Base-by-base conservation (phyloP, 2,113 vertebrate genomes). In the Antigone vipio region DNA sequence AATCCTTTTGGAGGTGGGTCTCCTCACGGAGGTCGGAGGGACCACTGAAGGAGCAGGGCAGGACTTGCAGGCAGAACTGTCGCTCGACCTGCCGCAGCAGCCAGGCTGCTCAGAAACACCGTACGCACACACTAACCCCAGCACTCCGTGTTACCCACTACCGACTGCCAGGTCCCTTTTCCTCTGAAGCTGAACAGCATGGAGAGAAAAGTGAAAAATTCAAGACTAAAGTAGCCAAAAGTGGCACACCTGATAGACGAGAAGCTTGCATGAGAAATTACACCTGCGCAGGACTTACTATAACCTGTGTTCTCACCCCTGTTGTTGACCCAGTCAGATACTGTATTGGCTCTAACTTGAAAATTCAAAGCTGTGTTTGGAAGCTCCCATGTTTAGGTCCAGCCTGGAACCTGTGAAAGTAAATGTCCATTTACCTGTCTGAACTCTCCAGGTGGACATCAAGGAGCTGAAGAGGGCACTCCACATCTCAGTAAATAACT, bases 121-220 rank as follows among this genome's bases (percentile, higher is more conserved):
- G 9, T 49, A 83, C 69, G 49, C 95, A 64, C 58, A 92, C 45
- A 60, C 73, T 50, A 83, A 94, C 50, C 44, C 75, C 76, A 88
- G 87, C 85, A 59, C 34, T 34, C 56, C 22, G 32, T 62, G 66
- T 78, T 92, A 92, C 34, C 42, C 76, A 64, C 76, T 90, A 88
- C 78, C 92, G 88, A 72, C 87, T 67, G 49, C 53, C 85, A 96
- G 55, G 47, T 85, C 86, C 47, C 62, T 92, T 73, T 82, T 72
- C 56, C 88, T 93, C 91, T 77, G 56, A 83, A 93, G 79, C 63
- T 80, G 89, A 77, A 75, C 17, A 47, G 20, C 3, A 9, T 15
- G n/a, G 42, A 69, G 5, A 38, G 23, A 88, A 72, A 96, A 91
- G 62, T 74, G 62, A 96, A 97, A 95, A 80, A 68, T 74, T 58